These are phyloP conservation scores for Coendou prehensilis DNA, from an alignment of 2,797 vertebrate species.

Conservation along the genomic window DNA sequence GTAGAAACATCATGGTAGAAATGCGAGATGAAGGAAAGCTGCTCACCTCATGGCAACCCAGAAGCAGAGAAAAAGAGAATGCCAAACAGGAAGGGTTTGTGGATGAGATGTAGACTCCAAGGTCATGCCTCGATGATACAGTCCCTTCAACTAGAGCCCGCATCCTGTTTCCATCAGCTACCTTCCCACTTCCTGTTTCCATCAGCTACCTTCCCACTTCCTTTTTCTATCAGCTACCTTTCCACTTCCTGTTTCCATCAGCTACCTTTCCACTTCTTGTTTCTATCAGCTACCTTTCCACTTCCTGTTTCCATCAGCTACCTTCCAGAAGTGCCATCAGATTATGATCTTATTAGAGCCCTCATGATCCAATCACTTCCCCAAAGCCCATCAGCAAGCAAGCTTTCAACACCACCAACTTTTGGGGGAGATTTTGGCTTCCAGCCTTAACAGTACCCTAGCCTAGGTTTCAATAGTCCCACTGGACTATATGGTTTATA, in stretches of 20 bases:
- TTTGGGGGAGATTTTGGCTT: not conserved
- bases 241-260: not conserved
- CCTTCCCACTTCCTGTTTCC: not conserved
- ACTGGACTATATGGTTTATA: not conserved
- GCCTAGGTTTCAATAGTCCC: not conserved
- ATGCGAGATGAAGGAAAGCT: not conserved
- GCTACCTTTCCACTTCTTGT: not conserved
- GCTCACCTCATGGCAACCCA: not conserved
- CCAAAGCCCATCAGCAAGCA: not conserved
- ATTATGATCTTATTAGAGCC: not conserved
- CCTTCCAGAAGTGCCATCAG: not conserved
- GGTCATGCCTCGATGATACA: not conserved
- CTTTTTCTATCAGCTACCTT: not conserved
- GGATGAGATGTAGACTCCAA: not conserved
- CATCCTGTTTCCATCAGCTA: not conserved
- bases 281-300: not conserved
- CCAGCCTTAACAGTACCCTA: not conserved
- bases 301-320: not conserved
- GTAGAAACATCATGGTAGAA: not conserved
- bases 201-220: not conserved
- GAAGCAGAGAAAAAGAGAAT: not conserved
- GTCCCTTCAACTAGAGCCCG: not conserved
- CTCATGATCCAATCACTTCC: not conserved
- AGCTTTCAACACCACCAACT: not conserved
- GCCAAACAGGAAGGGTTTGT: not conserved